Conservation (phyloP, 30 jellyfish, hydroid and myxozoan species). For the Mastigias papua region DNA sequence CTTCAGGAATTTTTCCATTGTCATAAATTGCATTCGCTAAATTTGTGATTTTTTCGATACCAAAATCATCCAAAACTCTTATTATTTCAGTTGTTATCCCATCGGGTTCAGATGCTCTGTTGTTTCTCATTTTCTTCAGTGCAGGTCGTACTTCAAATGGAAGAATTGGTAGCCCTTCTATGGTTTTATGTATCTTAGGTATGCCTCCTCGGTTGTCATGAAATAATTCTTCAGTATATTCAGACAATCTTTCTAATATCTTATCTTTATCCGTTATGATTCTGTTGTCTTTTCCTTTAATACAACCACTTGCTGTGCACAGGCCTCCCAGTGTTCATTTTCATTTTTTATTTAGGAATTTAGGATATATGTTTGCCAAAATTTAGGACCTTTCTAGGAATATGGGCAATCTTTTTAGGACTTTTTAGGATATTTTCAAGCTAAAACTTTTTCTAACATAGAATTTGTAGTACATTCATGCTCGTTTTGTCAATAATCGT, state of each 20-base stretch:
- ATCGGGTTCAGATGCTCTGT: not conserved
- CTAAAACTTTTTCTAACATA: no score
- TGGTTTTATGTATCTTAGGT: not conserved
- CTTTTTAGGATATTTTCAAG: no score
- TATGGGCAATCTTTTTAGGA: no score
- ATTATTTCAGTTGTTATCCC: not conserved
- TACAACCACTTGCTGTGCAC: not conserved
- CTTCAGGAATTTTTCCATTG: slow-evolving; percentile 4
- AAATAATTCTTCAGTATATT: not conserved
- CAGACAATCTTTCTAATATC: not conserved
- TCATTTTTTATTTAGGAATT: no score
- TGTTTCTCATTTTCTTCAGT: not conserved
- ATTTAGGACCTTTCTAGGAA: no score
- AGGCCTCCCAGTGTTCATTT: no score
- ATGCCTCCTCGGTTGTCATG: not conserved
- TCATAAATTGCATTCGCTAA: not conserved
- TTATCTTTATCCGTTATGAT: slow-evolving; percentile 2
- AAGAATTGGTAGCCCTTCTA: not conserved
- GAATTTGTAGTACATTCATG: no score
- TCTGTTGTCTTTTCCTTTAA: not conserved
- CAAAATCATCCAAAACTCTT: not conserved
- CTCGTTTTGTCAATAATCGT: no score
- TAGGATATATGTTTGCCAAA: no score
- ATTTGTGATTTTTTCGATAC: not conserved
- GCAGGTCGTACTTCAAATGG: not conserved